Evolutionary conservation across 2,888 invertebrate genomes (phyloP), one percentile per base, ranked within the genome.

Genomic region (Orthonychiurus folsomi): DNA sequence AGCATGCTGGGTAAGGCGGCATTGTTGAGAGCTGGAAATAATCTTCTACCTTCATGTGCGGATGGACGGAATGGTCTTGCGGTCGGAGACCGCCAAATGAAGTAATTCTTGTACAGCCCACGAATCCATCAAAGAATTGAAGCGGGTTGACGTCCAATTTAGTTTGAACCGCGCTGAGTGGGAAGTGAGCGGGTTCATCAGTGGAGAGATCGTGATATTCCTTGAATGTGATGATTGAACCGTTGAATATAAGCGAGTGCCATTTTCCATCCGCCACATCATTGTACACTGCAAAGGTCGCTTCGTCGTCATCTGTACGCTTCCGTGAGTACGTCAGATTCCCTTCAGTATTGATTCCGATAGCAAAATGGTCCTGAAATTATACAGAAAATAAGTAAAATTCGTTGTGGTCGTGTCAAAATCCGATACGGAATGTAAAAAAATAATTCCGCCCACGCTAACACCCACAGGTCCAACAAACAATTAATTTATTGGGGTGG

Each of bases 71-170:
- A 5, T 20, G 12, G 9, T 9, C 5, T 5, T 12, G 3, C 9
- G 5, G 12, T 3, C 24, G 3, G 3, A 3, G 28, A 20, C 57
- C 57, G 3, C 5, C 21, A 2, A 52, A 23, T 3, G 52, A 24
- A 12, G 5, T 52, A 1, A 54, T 18, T 21, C 62, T 52, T 28
- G 69, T 64, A 60, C 72, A 72, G 2, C 72, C 72, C 0, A 70
- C 70, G 53, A 72, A 72, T 0, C 72, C 72, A 48, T 72, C 72
- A 63, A 72, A 70, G 37, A 72, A 72, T 37, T 62, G 48, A 23
- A 71, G 27, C 9, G 24, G 52, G n/a, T 52, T 52, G 20, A 52
- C 9, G 5, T 5, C 24, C 52, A 23, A 52, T 52, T n/a, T 9
- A 52, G 52, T 5, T 9, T 21, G 24, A 9, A 20, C 21, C 25